Percentiles rank a stretch among this genome's conserved stretches.
Evolutionary conservation across 2,797 vertebrate genomes (phyloP).

Genomic region (Xiphophorus birchmanni): DNA sequence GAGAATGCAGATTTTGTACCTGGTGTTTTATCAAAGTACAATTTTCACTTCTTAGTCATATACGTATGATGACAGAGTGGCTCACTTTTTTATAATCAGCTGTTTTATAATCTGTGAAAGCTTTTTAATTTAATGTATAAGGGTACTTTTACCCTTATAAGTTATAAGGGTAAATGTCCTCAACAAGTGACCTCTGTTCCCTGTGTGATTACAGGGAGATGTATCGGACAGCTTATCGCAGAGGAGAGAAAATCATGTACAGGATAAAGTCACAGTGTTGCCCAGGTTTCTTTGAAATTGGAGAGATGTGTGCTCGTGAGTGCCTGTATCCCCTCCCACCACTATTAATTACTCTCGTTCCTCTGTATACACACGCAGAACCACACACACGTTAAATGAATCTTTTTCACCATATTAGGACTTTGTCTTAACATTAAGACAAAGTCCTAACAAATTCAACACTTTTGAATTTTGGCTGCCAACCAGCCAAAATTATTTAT

Average conservation of each 20-base stretch:
- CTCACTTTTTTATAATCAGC: neutral
- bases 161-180: neutral
- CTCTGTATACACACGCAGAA: neutral
- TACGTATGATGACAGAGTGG: neutral
- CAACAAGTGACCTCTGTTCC: neutral
- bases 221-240: constrained; percentile 92
- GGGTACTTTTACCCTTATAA: neutral
- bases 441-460: too few species aligned
- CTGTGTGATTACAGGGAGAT: constrained; percentile 83
- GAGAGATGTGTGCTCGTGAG: constrained; percentile 94
- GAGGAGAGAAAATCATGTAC: constrained; percentile 96
- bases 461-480: too few species aligned
- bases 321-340: constrained; percentile 35
- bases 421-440: too few species aligned
- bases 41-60: neutral
- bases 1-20: neutral
- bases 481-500: too few species aligned
- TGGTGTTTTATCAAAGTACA: neutral
- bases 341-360: neutral
- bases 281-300: constrained; percentile 92
- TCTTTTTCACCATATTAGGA: too few species aligned
- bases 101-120: neutral
- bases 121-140: neutral
- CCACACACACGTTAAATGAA: neutral
- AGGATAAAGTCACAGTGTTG: constrained; percentile 95